Base-by-base conservation (phyloP, 2,797 vertebrate species). In the Margarornis squamiger region DNA sequence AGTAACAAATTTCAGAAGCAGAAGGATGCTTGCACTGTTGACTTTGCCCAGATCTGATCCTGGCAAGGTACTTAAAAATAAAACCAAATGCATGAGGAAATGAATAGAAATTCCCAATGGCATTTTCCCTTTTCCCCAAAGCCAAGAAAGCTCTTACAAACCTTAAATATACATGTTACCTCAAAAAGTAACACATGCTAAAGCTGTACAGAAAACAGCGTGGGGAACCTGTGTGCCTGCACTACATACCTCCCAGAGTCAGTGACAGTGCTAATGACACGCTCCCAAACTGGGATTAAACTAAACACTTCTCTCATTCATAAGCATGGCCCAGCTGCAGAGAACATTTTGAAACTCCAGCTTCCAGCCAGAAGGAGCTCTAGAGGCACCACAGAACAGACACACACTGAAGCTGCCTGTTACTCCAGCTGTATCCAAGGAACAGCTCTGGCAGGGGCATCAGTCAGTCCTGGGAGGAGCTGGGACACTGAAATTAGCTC, bases 241-340 rank as follows among this genome's bases (percentile, higher is more conserved):
- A 55, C 43, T 27, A 14, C 17, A 21, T 21, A 59, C 4, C 24
- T 38, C 34, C 21, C 7, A 2, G 41, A 66, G 70, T 7, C 66
- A n/a, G 32, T 12, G n/a, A 38, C 51, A 34, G 32, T 9, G 49
- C 38, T 46, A 65, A 43, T 0, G 1, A 45, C 14, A 10, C 0
- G 2, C 22, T 71, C 4, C 2, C 17, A 19, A 91, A 43, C 41
- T 36, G 30, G 27, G 43, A 54, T 49, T 54, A 65, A 89, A 74
- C 11, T 7, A 12, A 92, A 72, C 30, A 24, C 26, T 78, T 73
- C 39, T 45, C 43, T 17, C 45, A 71, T 43, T 57, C 29, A 12
- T 10, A 75, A 49, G 24, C 32, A 59, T 4, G 14, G 26, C 43
- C 29, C 36, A 30, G 9, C 61, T 54, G 32, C 14, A 29, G 52